Evolutionary conservation across 2,797 vertebrate species (phyloP), one percentile per base, ranked within the genome.

Genomic region (Pipistrellus pygmaeus): DNA sequence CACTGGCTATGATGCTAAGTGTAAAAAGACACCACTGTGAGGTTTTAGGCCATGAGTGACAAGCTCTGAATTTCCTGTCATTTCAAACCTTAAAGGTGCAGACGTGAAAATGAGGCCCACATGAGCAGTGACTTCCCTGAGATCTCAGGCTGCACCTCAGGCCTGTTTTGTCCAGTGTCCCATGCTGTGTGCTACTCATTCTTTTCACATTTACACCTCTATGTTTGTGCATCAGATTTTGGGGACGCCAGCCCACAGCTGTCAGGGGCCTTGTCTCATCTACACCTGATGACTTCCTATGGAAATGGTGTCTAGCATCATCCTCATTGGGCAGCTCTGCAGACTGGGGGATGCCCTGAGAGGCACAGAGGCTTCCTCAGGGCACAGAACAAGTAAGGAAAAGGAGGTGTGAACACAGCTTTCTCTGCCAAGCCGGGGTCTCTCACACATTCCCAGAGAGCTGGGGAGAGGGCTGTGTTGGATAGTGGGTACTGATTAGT

Each of bases 271-370:
- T 25, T 23, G 21, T 11, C n/a, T 30, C 32, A 62, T 30, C 10
- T 12, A 51, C 10, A 41, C 18, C 32, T 44, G 55, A 62, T 6
- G 9, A 66, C n/a, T 14, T 83, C 44, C 53, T 25, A 41, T 7
- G 38, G 38, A 41, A 41, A 14, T 9, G 10, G 14, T 57, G 1
- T 32, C 17, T 41, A 53, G 69, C 20, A 25, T n/a, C 41, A 53
- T n/a, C 9, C 15, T 20, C 17, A 64, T 1, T 30, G n/a, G 23
- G 35, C 15, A 14, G 14, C 0, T n/a, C 3, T 8, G 32, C 25
- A 48, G 17, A 18, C 32, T 75, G 44, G 9, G 18, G 13, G 32
- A 71, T 41, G 6, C 14, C 15, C 4, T 44, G 48, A 60, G 51
- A 20, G 32, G 44, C 44, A 25, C 69, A 53, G 11, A 25, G 25